These are phyloP conservation scores for Cydia fagiglandana DNA, from an alignment of 1,140 invertebrate species.

Conservation along the genomic window DNA sequence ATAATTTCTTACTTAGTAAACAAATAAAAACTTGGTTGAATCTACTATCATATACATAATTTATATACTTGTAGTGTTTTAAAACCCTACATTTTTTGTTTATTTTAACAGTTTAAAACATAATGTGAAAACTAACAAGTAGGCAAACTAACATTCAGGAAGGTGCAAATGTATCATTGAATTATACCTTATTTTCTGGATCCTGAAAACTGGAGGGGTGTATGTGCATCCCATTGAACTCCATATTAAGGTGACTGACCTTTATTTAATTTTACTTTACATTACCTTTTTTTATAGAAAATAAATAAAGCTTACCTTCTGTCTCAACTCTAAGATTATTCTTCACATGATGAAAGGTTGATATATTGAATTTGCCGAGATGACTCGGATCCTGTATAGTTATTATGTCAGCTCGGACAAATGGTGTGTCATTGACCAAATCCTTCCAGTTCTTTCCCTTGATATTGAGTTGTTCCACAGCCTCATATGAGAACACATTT, in stretches of 20 bases:
- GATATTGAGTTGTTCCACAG: slow-evolving; percentile 97
- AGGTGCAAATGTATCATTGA: too few relatives aligned
- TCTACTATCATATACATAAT: too few relatives aligned
- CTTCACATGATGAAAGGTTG: slow-evolving; percentile 97
- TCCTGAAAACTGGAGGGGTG: too few relatives aligned
- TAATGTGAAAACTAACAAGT: too few relatives aligned
- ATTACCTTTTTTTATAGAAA: background rate
- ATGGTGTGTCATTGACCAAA: slow-evolving; percentile 94
- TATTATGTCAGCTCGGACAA: slow-evolving; percentile 95
- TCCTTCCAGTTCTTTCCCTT: slow-evolving; percentile 97
- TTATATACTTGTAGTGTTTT: too few relatives aligned
- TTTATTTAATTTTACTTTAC: too few relatives aligned
- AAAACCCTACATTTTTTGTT: too few relatives aligned
- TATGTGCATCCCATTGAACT: too few relatives aligned
- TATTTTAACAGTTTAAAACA: too few relatives aligned
- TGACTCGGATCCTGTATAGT: slow-evolving; percentile 96
- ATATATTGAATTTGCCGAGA: slow-evolving; percentile 96
- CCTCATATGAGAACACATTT: slow-evolving; percentile 98
- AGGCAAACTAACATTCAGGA: too few relatives aligned
- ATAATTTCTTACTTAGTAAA: background rate
- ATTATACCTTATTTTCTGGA: too few relatives aligned
- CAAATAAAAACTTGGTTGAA: background rate
- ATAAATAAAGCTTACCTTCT: slow-evolving; percentile 81
- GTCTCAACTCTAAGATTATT: slow-evolving; percentile 94
- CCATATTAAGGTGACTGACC: too few relatives aligned